Conservation (phyloP, 2,888 invertebrate genomes). For the Smittia sp. region DNA sequence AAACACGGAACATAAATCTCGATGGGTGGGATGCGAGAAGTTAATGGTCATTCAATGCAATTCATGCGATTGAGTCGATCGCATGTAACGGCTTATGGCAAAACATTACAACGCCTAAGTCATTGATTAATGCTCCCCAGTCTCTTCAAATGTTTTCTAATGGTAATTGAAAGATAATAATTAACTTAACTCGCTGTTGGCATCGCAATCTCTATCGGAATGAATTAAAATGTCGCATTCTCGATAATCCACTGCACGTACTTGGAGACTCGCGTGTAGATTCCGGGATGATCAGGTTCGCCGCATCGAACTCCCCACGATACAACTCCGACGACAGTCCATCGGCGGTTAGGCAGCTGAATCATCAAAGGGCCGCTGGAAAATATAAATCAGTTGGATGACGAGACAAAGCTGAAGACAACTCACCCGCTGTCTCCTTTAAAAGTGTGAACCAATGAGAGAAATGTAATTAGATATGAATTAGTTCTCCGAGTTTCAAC, state of each 20-base stretch:
- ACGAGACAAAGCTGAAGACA: neutral
- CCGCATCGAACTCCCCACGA: conserved; percentile 85
- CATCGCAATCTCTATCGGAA: neutral
- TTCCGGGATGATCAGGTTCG: conserved; percentile 69
- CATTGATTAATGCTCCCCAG: too few relatives aligned
- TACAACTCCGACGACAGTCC: conserved; percentile 77
- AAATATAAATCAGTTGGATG: neutral
- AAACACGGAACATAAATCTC: conserved; percentile 1
- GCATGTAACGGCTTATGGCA: too few relatives aligned
- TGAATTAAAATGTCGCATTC: conserved; percentile 46
- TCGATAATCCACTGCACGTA: conserved; percentile 54
- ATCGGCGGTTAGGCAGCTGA: conserved; percentile 69
- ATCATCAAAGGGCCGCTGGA: conserved; percentile 69
- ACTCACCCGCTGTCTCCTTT: conserved; percentile 49
- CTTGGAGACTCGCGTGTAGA: conserved; percentile 72
- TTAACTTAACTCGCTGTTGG: neutral
- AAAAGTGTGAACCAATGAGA: neutral
- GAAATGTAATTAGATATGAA: neutral
- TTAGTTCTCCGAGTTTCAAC: too few relatives aligned
- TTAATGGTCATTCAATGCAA: neutral
- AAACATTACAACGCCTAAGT: too few relatives aligned
- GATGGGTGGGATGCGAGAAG: neutral
- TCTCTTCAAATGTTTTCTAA: neutral
- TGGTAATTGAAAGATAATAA: neutral
- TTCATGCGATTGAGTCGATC: neutral